Evolutionary conservation across 2,888 invertebrate species (phyloP), one percentile per base, ranked within the genome.

Genomic region (Mythimna vitellina): DNA sequence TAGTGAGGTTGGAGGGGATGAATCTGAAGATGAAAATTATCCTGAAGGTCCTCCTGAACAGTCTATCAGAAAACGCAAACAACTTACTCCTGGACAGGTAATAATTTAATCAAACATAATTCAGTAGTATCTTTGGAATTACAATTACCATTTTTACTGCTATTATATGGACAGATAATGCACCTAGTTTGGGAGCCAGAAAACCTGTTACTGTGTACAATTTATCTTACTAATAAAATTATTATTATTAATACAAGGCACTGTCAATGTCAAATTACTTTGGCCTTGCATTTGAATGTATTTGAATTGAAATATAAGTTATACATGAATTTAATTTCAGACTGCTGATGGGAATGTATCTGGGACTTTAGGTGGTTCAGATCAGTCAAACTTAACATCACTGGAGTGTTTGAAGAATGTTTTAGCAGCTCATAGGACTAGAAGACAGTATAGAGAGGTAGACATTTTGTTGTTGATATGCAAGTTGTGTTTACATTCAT

Each of bases 11-110:
- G 97, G 98, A 65, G 97, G 98, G n/a, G 97, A 98, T 65, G 96
- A 97, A 73, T 98, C 98, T 42, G 98, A 98, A 81, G 98, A 98
- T 93, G 98, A 98, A 84, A 97, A 97, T 86, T 97, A 97, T 90
- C 97, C 97, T 57, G 97, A 97, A 89, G 97, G 97, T 0, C 97
- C 97, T 51, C 97, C 97, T 49, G 96, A 97, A 65, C 92, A 97
- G 58, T 96, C 96, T 46, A 93, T 96, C 76, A 97, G 97, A 87
- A 97, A 97, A 86, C 96, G 96, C 74, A 96, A 97, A 85, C 96
- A 86, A 76, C 69, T 80, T 35, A 65, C 63, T 49, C 54, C 73
- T 64, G 75, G 46, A 61, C 80, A 85, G 72, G 82, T 86, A 86
- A 83, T 42, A n/a, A 66, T 10, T 25, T 7, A 22, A 35, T 25